phyloP scores from a whole-genome alignment of 37 sponge, comb jelly and placozoan species.

The Aplysina aerophoba region DNA sequence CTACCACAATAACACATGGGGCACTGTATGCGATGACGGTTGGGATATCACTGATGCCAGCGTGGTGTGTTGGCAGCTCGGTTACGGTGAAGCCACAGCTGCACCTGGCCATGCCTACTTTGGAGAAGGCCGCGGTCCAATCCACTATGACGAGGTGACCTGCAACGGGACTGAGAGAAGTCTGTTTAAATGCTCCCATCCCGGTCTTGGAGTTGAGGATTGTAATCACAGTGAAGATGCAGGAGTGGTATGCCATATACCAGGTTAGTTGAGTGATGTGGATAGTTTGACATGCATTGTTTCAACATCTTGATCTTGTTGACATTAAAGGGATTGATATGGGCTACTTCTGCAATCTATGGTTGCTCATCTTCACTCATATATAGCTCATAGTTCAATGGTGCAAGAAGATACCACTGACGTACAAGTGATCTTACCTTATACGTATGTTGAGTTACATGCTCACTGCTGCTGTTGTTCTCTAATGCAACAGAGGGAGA shows the following conservation, averaged over 20 bases:
- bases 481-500: no score
- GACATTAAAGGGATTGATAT: no score
- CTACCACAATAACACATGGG: not conserved
- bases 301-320: no score
- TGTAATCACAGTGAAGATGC: slow-evolving; percentile 64
- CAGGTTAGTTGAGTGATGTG: not conserved
- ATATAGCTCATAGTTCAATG: no score
- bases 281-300: no score
- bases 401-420: no score
- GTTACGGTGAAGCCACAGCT: not conserved
- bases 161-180: slow-evolving; percentile 39
- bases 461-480: no score
- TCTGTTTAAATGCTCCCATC: slow-evolving; percentile 35
- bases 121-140: slow-evolving; percentile 40
- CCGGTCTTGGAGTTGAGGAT: slow-evolving; percentile 32
- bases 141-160: slow-evolving; percentile 34
- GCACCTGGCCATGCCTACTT: slow-evolving; percentile 9
- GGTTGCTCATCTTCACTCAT: no score
- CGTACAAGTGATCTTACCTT: no score
- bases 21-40: slow-evolving; percentile 11
- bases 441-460: no score
- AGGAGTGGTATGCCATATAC: slow-evolving; percentile 48
- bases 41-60: not conserved
- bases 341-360: no score
- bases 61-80: slow-evolving; percentile 24